A percentile compares a stretch with the other conserved stretches of the same genome.
phyloP scores from a whole-genome alignment of 2,113 vertebrate genomes.

The Anser brachyrhynchus region DNA sequence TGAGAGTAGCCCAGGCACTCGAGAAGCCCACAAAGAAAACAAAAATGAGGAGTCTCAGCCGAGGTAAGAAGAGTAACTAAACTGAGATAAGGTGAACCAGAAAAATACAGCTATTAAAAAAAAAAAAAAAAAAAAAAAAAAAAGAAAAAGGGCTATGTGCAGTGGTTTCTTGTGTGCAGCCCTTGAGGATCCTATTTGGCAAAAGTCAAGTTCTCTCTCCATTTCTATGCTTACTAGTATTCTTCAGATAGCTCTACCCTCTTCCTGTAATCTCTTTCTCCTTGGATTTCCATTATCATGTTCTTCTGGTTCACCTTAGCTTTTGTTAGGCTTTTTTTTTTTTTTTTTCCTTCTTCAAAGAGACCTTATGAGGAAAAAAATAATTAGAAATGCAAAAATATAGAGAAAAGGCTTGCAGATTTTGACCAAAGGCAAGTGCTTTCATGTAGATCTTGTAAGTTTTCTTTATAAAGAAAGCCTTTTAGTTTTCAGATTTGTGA shows the following conservation, averaged over 20 bases:
- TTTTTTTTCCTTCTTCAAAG: neutral
- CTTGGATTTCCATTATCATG: neutral
- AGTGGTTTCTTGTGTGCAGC: neutral
- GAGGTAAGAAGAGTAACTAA: neutral
- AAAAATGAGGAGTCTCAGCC: rapidly evolving
- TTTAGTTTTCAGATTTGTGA: neutral
- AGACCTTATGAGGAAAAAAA: neutral
- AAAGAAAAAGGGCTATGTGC: neutral
- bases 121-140: no score
- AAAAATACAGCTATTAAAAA: neutral
- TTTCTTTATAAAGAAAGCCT: neutral
- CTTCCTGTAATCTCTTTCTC: neutral
- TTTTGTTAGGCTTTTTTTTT: neutral
- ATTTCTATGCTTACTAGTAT: neutral
- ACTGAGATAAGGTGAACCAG: neutral
- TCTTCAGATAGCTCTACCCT: neutral
- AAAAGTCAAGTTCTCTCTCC: neutral
- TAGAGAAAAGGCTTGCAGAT: neutral
- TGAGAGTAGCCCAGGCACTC: neutral
- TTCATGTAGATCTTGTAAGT: neutral
- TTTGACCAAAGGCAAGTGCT: neutral
- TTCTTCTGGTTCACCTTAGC: neutral
- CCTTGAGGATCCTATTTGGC: neutral
- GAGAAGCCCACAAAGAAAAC: neutral
- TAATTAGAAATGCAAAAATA: neutral